Evolutionary conservation across 2,797 vertebrate genomes (phyloP), one percentile per base, ranked within the genome.

Genomic region (Sparidentex hasta): DNA sequence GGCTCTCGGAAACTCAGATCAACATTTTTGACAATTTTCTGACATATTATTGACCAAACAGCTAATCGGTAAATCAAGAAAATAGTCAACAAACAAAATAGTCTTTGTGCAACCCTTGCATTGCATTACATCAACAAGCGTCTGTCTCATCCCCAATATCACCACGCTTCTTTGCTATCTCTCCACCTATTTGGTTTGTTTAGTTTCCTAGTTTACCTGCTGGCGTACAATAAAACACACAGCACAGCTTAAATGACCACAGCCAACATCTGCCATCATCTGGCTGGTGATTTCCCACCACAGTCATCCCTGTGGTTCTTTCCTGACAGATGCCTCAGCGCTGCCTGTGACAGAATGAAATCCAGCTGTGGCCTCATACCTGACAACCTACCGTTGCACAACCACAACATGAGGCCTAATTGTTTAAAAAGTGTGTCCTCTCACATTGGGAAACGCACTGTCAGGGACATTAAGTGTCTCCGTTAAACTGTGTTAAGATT

Each of bases 351-450:
- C 59, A 65, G 46, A 48, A 77, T 74, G 29, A 18, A 52, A 84
- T 67, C 82, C 83, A 86, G 80, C 76, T 82, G 80, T 59, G 74
- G 65, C 20, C 59, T 2, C 43, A 81, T 77, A 83, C 64, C 76
- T 83, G 71, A 76, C 54, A 33, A 67, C 76, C 63, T 76, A 62
- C 58, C 43, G 65, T n/a, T 56, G 16, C 29, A 43, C 13, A 62
- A 43, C 47, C 71, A 2, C 2, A 13, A 21, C 11, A 25, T 21
- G 11, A 29, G 55, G 59, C 18, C 48, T 20, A 33, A 70, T 33
- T 81, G 75, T 64, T 65, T 71, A 21, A 20, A 72, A 76, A 70
- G 70, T 41, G 51, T 70, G 74, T 76, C 29, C 43, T 29, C 56
- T 29, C 1, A 18, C 9, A 27, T 57, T 1, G 51, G 58, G 54